These are phyloP conservation scores for Drosophila miranda DNA, from an alignment of 1,140 invertebrate species.

Conservation along the genomic window DNA sequence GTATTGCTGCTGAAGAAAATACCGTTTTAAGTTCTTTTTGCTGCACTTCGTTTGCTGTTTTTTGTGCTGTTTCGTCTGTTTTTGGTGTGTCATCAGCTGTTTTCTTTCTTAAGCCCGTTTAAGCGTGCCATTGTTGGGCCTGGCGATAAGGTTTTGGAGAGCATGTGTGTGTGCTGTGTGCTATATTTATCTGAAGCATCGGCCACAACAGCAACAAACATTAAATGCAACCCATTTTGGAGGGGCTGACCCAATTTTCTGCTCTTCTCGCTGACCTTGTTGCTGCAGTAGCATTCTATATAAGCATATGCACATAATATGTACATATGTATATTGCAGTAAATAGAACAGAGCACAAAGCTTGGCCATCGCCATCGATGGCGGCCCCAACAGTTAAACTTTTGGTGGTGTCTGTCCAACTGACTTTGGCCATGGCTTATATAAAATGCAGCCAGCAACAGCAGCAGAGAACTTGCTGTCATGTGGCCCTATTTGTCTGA, in stretches of 20 bases:
- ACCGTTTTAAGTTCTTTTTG: constrained; percentile 22
- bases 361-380: constrained; percentile 29
- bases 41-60: constrained; percentile 22
- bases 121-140: constrained; percentile 25
- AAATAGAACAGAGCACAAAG: constrained; percentile 15
- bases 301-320: constrained; percentile 11
- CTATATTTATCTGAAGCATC: constrained; percentile 38
- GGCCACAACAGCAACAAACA: constrained; percentile 8
- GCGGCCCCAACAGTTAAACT: constrained; percentile 18
- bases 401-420: constrained; percentile 7
- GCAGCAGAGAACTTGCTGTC: constrained; percentile 24
- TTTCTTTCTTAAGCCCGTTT: constrained; percentile 14
- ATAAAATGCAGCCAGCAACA: constrained; percentile 53
- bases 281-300: constrained; percentile 23
- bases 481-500: constrained; percentile 19
- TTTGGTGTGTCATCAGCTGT: constrained; percentile 62
- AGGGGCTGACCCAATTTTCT: constrained; percentile 68
- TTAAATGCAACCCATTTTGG: constrained; percentile 55
- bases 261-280: constrained; percentile 56
- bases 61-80: constrained; percentile 30
- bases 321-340: constrained; percentile 20
- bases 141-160: constrained; percentile 3
- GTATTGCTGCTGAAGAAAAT: constrained; percentile 19
- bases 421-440: constrained; percentile 66
- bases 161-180: constrained; percentile 13